phyloP scores from a whole-genome alignment of 2,113 vertebrate genomes.

The Cyprinodon tularosa region DNA sequence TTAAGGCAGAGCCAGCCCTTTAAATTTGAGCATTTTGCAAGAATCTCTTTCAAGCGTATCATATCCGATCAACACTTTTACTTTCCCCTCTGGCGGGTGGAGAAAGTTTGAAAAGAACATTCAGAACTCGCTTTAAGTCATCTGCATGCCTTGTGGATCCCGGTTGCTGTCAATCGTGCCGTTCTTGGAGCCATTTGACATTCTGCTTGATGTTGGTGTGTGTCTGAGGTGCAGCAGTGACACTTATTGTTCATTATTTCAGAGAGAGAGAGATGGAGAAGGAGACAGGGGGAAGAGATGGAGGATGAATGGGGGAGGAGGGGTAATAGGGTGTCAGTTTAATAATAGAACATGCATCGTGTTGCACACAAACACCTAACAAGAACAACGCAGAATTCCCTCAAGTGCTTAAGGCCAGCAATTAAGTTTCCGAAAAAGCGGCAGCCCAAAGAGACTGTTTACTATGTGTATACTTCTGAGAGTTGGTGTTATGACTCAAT shows the following conservation, averaged over 20 bases:
- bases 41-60: conserved; percentile 66
- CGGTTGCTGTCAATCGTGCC: conserved; percentile 69
- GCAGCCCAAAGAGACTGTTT: conserved; percentile 41
- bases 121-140: conserved; percentile 73
- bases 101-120: conserved; percentile 74
- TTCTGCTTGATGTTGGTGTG: conserved; percentile 78
- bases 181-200: conserved; percentile 74
- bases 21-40: conserved; percentile 52
- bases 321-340: conserved; percentile 68
- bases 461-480: conserved; percentile 38
- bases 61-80: conserved; percentile 61
- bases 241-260: conserved; percentile 80
- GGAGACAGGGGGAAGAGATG: conserved; percentile 8
- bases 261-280: conserved; percentile 39
- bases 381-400: conserved; percentile 68
- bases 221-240: conserved; percentile 74
- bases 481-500: conserved; percentile 34
- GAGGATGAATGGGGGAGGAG: conserved; percentile 8
- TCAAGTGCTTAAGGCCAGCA: conserved; percentile 71
- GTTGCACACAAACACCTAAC: conserved; percentile 75
- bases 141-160: conserved; percentile 70
- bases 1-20: conserved; percentile 44
- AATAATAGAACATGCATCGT: conserved; percentile 75
- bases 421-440: conserved; percentile 70
- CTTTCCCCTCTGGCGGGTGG: conserved; percentile 62